Base-by-base conservation (phyloP, 2,797 vertebrate species). In the Aulostomus chinensis region DNA sequence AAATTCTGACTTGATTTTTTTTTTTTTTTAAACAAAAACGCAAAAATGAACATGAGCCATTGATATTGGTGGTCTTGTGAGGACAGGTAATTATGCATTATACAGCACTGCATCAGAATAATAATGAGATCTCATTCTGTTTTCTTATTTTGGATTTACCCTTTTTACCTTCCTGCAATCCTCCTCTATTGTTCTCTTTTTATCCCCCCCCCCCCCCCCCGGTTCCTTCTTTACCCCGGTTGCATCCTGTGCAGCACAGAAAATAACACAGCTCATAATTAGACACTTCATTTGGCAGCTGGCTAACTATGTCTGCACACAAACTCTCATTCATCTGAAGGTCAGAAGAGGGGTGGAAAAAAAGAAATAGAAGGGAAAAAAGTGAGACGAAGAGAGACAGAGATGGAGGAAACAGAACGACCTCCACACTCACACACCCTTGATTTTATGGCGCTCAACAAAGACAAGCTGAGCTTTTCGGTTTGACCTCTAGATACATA, bases 271-370 rank as follows among this genome's bases (percentile, higher is more conserved):
- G 49, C 66, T 62, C 64, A 77, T 84, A 80, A 86, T 85, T 79
- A 86, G 69, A 82, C 67, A 61, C 65, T 81, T 86, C 42, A 58
- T 81, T 82, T 84, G 78, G 76, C 82, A 78, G 67, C 34, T 6
- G 34, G 49, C 40, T 68, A 58, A 68, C 66, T 51, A 28, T 8
- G 50, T 73, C 72, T 69, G 59, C 33, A 58, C 73, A 75, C 65
- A 63, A 34, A 61, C 50, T 51, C 47, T 61, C 20, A 67, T 76
- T 83, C 66, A 72, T 69, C 35, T 68, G 72, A 82, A 80, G 80
- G 83, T 78, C 68, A 51, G 62, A 2, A 12, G 39, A 8, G 22
- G 8, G 22, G 22, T 24, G 4, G n/a, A n/a, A n/a, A n/a, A 50
- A 49, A 46, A 47, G 24, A 15, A 17, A 29, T 41, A 5, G 1